These are phyloP conservation scores for Trichogramma dendrolimi DNA, from an alignment of 2,888 invertebrate species.

Conservation along the genomic window DNA sequence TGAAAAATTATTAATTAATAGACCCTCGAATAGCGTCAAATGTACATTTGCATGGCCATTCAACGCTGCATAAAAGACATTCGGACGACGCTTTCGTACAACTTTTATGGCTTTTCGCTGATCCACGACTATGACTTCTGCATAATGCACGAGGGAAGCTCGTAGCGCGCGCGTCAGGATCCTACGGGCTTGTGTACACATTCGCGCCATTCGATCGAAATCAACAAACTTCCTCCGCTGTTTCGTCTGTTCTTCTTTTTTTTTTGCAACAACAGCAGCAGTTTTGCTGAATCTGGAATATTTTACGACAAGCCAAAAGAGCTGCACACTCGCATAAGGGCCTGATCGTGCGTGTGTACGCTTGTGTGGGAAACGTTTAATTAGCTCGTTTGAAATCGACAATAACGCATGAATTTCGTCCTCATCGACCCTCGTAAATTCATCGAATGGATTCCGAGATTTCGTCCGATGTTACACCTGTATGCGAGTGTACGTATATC, in stretches of 20 bases:
- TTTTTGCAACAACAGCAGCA: no score
- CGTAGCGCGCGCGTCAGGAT: background rate
- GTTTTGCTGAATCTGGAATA: no score
- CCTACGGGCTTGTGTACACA: background rate
- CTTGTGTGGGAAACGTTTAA: slow-evolving; percentile 47
- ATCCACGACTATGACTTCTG: background rate
- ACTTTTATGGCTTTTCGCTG: slow-evolving; percentile 9
- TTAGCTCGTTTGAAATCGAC: slow-evolving; percentile 44
- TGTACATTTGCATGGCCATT: background rate
- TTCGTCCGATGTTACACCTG: slow-evolving; percentile 13
- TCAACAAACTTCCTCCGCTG: no score
- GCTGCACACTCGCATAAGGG: no score
- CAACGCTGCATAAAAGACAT: background rate
- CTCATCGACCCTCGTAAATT: slow-evolving; percentile 43
- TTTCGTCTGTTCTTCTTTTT: no score
- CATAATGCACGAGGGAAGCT: background rate
- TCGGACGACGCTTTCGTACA: slow-evolving; percentile 4
- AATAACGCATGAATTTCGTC: slow-evolving; percentile 32
- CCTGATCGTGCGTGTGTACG: slow-evolving; percentile 15
- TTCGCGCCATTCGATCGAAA: no score
- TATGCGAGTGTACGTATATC: slow-evolving; percentile 24
- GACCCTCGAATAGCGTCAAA: background rate
- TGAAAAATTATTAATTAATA: slow-evolving; percentile 23
- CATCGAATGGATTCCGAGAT: slow-evolving; percentile 43
- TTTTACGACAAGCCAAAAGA: no score